Evolutionary conservation across 2,113 vertebrate species (phyloP), one percentile per base, ranked within the genome.

Genomic region (Percopsis transmontana): DNA sequence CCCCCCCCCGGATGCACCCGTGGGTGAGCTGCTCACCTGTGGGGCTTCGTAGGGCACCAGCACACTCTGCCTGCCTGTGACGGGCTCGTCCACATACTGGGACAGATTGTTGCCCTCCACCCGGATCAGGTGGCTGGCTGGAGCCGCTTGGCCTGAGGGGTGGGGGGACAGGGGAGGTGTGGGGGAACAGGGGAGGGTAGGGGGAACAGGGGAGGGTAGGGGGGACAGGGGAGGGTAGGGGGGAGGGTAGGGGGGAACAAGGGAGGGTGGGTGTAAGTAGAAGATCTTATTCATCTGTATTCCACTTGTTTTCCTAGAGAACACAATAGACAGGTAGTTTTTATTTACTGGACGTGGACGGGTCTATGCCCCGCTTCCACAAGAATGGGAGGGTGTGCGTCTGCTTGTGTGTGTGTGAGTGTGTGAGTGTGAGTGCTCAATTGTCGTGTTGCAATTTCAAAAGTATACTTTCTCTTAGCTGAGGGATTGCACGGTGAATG

Each of bases 31-130:
- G 72, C 90, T 58, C 88, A 99, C 97, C 97, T 99, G 97, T 0
- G 97, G 97, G 38, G 95, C 77, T 68, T 99, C 97, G 0, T 96
- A 98, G 1, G 97, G 97, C 70, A 98, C 94, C 77, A 96, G 90
- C 51, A 96, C 96, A 0, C 97, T 99, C 88, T 99, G 97, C 63
- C 97, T 83, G 40, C 97, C 97, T 0, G 97, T 99, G 80, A 96
- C 95, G 0, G 95, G 92, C 79, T 99, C 97, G 0, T 99, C 97
- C 83, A 99, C 93, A 0, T 99, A 99, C 89, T 99, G 97, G 0
- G 89, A 89, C 44, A 99, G 91, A 77, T 95, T 99, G 87, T 95
- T 99, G 18, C 97, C 97, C 73, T 99, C 97, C 77, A 99, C 96
- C 0, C 97, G 91, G 83, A 98, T 98, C 57, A 99, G 91, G 87